Evolutionary conservation across 2,888 invertebrate species (phyloP).

Genomic region (Tiliacea aurago): DNA sequence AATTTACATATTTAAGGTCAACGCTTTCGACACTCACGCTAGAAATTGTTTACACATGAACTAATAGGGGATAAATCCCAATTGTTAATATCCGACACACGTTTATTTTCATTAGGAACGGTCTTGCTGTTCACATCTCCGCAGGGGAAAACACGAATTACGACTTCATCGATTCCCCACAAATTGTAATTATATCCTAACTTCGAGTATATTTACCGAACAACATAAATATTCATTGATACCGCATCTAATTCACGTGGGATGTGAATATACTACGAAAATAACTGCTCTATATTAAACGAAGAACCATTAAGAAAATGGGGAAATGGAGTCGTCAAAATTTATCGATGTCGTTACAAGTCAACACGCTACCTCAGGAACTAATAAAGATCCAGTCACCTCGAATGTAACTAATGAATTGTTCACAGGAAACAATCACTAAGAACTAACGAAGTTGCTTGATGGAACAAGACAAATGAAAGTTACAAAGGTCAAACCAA

Average conservation of each 20-base stretch:
- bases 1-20: conserved; percentile 50
- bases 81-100: conserved; percentile 59
- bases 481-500: conserved; percentile 66
- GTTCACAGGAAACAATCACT: conserved; percentile 60
- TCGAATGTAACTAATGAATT: conserved; percentile 65
- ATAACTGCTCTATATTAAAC: conserved; percentile 50
- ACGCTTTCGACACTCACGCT: conserved; percentile 29
- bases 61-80: conserved; percentile 58
- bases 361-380: conserved; percentile 44
- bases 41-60: conserved; percentile 58
- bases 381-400: conserved; percentile 57
- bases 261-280: conserved; percentile 51
- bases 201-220: conserved; percentile 46
- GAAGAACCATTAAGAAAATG: conserved; percentile 53
- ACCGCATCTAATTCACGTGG: conserved; percentile 44
- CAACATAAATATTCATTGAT: conserved; percentile 60
- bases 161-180: conserved; percentile 66
- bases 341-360: conserved; percentile 58
- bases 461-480: conserved; percentile 68
- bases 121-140: conserved; percentile 47
- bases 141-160: conserved; percentile 66
- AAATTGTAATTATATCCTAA: conserved; percentile 68
- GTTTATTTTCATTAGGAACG: conserved; percentile 72
- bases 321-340: conserved; percentile 46
- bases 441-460: conserved; percentile 63